Base-by-base conservation (phyloP, 2,888 invertebrate species). In the Hypsopygia costalis region DNA sequence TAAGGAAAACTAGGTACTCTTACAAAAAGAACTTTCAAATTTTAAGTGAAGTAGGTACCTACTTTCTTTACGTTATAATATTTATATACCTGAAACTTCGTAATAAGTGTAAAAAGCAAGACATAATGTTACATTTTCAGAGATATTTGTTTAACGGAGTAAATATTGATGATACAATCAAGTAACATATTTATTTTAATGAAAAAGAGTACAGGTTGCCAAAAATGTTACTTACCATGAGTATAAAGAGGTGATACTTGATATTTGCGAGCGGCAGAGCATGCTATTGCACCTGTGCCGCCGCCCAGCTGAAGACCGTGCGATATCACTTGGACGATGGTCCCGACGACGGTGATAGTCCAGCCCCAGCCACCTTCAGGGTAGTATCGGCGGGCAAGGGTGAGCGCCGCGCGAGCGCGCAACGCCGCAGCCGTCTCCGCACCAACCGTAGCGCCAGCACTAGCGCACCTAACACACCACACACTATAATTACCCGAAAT, bases 341-440 rank as follows among this genome's bases (percentile, higher is more conserved):
- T 90, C 12, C 93, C 93, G 50, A 94, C 94, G 38, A 92, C 90
- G 34, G 94, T 92, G 44, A 96, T 91, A 36, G 95, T 91, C 94
- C 94, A 96, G 9, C 96, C 95, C 95, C 95, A 96, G 8, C 95
- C 95, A 1, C 95, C 95, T 82, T 96, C 96, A 2, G 95, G 95
- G 76, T 95, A 95, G 81, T 95, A 95, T 57, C 95, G 93, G 22
- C 93, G 89, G 41, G 92, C 92, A 33, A 94, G 87, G 33, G 93
- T 90, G 37, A 92, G 85, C 6, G 92, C 89, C 0, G 93, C 92
- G 31, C 92, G 91, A 30, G 92, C 90, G 47, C 91, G 89, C 34
- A 89, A 58, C n/a, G 81, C 87, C 5, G 83, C 81, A 40, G 83
- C 76, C 4, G 87, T 86, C 61, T 86, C 87, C 55, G 79, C 67